Evolutionary conservation across 1,140 invertebrate genomes (phyloP), one percentile per base, ranked within the genome.

Genomic region (Ips typographus): DNA sequence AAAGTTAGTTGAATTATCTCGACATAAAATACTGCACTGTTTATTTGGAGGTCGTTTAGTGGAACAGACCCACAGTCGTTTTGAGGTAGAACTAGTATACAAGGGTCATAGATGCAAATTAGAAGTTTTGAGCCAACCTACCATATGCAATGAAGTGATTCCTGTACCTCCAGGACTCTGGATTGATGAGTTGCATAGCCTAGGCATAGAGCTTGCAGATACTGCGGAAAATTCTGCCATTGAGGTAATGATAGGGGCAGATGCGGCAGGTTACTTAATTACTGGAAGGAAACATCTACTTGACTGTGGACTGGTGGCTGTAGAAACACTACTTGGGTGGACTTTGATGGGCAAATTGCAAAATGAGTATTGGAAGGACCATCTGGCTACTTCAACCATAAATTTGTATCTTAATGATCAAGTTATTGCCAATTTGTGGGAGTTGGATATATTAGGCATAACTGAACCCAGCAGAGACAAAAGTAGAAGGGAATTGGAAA

Each of bases 261-360:
- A 80, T 55, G 58, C 78, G 6, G 73, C 72, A 5, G 77, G 76
- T 7, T 74, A 75, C 52, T 59, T 79, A 74, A 22, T 66, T 80
- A 40, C 4, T 39, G 4, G 76, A 4, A 58, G 68, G 22, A 47
- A 47, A 47, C 44, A 47, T 47, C 44, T 47, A 47, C 44, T 47
- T 47, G 44, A 47, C 44, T 74, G 73, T 58, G 76, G 78, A 2
- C 60, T 80, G 8, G 72, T 77, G 7, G 77, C 75, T 39, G 39
- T 78, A 1, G 75, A 82, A 59, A 78, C 78, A 4, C 37, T 66
- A 5, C 56, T 81, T 3, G 78, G 77, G 2, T 81, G 77, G 78
- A 76, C 72, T 5, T 37, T 81, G 1, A 76, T 73, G 68, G n/a
- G 78, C 38, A 2, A 5, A 41, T 42, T 52, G 4, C 36, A 38